Conservation (phyloP, 2,113 vertebrate species). For the Trachemys scripta region DNA sequence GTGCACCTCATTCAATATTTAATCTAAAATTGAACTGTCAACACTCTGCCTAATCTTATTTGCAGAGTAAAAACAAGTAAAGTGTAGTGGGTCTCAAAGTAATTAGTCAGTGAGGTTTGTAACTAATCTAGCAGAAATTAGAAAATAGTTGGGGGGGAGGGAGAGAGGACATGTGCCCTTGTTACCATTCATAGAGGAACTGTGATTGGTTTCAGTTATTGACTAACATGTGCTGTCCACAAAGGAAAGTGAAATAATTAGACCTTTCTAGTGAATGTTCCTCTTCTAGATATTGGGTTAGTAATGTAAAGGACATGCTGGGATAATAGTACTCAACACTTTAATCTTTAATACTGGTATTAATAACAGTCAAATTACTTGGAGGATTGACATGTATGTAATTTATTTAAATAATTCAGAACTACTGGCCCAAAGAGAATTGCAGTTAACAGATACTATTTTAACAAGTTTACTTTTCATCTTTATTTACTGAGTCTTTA, state of each 20-base stretch:
- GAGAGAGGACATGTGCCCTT: neutral
- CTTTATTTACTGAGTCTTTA: neutral
- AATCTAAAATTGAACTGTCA: neutral
- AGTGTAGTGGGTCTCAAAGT: neutral
- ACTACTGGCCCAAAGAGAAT: neutral
- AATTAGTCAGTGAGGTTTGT: neutral
- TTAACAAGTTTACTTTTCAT: neutral
- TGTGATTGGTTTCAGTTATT: neutral
- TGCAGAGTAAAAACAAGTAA: neutral
- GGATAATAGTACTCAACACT: neutral
- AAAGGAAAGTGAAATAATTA: neutral
- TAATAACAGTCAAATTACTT: neutral
- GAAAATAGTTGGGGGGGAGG: neutral
- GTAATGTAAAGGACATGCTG: neutral
- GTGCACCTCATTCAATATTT: neutral
- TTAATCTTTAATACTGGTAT: neutral
- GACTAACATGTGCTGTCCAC: neutral
- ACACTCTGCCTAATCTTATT: neutral
- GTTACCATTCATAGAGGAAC: neutral
- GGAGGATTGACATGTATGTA: neutral
- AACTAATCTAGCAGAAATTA: neutral
- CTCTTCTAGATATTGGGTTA: neutral
- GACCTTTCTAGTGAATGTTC: neutral
- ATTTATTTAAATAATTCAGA: neutral
- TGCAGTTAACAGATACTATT: neutral